phyloP scores from a whole-genome alignment of 2,888 invertebrate species.

The Calephelis perditalis region DNA sequence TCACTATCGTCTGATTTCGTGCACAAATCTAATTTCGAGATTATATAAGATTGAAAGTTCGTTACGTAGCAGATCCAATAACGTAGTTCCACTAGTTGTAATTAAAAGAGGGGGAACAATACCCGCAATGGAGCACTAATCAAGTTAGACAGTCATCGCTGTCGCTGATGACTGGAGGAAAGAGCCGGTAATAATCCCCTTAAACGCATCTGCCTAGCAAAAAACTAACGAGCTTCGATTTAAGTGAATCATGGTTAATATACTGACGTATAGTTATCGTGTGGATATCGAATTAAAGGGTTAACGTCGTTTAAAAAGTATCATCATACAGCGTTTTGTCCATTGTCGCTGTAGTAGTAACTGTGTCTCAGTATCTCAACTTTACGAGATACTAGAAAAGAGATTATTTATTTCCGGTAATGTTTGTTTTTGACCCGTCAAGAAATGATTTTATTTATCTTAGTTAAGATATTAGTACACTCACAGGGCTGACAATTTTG shows the following conservation, averaged over 20 bases:
- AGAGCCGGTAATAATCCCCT: constrained; percentile 52
- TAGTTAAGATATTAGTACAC: too few relatives aligned
- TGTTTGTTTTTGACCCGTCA: too few relatives aligned
- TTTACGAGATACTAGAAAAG: too few relatives aligned
- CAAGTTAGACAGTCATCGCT: constrained; percentile 36
- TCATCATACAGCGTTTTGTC: too few relatives aligned
- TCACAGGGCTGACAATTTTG: too few relatives aligned
- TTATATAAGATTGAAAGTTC: not conserved
- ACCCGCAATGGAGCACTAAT: constrained; percentile 31
- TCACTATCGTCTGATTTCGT: not conserved
- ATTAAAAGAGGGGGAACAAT: constrained; percentile 31
- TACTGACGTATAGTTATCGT: not conserved
- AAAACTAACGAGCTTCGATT: not conserved
- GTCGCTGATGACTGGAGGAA: constrained; percentile 56
- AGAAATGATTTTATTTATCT: too few relatives aligned
- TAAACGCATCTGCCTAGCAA: constrained; percentile 31
- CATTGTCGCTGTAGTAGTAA: too few relatives aligned
- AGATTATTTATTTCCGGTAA: too few relatives aligned
- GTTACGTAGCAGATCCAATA: constrained; percentile 17
- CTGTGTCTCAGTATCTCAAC: too few relatives aligned
- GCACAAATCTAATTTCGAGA: not conserved
- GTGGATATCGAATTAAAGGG: not conserved
- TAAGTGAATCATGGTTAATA: not conserved
- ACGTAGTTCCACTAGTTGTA: constrained; percentile 30
- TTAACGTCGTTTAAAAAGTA: too few relatives aligned